phyloP scores from a whole-genome alignment of 2,113 vertebrate species.

The Phoenicopterus ruber region DNA sequence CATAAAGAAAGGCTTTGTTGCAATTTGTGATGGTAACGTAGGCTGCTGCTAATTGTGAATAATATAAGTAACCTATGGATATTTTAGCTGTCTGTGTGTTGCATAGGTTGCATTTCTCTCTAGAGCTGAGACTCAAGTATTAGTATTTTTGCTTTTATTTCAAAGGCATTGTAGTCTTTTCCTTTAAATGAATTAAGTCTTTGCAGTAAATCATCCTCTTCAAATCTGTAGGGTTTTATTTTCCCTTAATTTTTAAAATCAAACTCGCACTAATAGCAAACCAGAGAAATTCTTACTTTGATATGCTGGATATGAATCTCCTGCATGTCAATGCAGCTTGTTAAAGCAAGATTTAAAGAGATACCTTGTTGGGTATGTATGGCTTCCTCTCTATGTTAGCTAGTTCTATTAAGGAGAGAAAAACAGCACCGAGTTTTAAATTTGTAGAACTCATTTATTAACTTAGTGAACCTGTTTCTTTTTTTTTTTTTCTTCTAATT shows the following conservation, averaged over 20 bases:
- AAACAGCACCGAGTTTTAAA: background rate
- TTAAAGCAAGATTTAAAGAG: background rate
- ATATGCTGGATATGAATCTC: background rate
- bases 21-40: background rate
- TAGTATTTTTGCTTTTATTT: background rate
- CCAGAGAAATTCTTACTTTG: background rate
- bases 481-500: background rate
- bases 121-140: background rate
- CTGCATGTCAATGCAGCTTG: background rate
- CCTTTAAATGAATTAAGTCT: background rate
- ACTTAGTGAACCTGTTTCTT: background rate
- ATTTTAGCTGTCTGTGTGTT: background rate
- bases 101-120: background rate
- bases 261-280: background rate
- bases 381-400: background rate
- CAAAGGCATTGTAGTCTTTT: background rate
- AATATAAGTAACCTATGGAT: background rate
- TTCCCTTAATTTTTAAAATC: background rate
- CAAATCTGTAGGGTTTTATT: background rate
- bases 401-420: background rate
- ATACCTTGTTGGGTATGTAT: background rate
- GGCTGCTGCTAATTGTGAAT: conserved; percentile 12
- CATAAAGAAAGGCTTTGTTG: background rate
- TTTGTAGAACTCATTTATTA: background rate
- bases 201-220: background rate